Evolutionary conservation across 2,113 vertebrate species (phyloP), one percentile per base, ranked within the genome.

Genomic region (Cnemophilus loriae): DNA sequence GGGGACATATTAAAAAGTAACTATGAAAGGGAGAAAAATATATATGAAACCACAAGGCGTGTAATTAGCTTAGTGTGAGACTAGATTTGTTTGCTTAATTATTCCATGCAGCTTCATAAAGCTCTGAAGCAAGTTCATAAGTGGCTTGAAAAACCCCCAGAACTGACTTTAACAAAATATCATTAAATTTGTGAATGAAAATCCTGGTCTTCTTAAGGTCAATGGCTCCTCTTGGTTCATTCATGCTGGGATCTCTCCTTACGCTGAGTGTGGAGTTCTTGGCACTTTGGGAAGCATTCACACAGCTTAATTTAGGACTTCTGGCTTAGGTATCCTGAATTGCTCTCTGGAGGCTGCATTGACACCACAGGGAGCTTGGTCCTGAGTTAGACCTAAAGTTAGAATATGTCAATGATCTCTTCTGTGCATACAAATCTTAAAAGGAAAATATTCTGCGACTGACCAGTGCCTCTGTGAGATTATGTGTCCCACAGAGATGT

Each of bases 41-140:
- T 27, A 76, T 89, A 87, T 39, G 87, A 94, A 96, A 94, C 96
- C 94, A 95, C 95, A 79, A 96, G 81, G 89, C 89, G 89, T 67
- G 46, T 84, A 91, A 97, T 96, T 97, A 95, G 89, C 95, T 73
- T 97, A 89, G 70, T 65, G 69, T 89, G 77, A 41, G 84, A 89
- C 87, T 94, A 76, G 93, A 96, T 96, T 97, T 95, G 91, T 95
- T 96, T 97, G 81, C 81, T 69, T 92, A 96, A 96, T 97, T 97
- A 94, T 95, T 95, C 77, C 61, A 78, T 82, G 77, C 61, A 93
- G 87, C 69, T 96, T 76, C 84, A 91, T 94, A 93, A 87, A 94
- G 46, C 86, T 92, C 87, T 69, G 84, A 89, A 91, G 77, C 91
- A 76, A 91, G 84, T 59, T 94, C 44, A 5, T 64, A 94, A 96